phyloP scores from a whole-genome alignment of 2,888 invertebrate genomes.

The Oegoconia quadripuncta region DNA sequence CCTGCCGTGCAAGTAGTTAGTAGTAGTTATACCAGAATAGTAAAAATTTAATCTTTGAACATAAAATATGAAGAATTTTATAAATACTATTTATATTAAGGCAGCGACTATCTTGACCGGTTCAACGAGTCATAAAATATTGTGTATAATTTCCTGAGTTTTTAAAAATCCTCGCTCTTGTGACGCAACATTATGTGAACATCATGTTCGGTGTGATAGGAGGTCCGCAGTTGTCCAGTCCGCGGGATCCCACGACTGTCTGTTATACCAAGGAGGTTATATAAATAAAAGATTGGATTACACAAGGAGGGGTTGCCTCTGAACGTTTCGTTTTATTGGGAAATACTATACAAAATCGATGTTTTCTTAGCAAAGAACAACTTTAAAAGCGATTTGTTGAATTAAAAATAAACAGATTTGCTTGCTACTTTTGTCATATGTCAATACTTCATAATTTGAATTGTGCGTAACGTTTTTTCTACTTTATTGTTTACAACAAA shows the following conservation, averaged over 20 bases:
- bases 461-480: no score
- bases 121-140: no score
- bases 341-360: slow-evolving; percentile 5
- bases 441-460: no score
- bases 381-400: slow-evolving; percentile 5
- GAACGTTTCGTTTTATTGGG: slow-evolving; percentile 7
- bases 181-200: neutral
- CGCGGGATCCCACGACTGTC: slow-evolving; percentile 4
- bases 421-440: neutral
- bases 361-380: neutral
- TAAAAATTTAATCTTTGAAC: no score
- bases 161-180: neutral
- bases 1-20: no score
- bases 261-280: slow-evolving; percentile 9
- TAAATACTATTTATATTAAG: no score
- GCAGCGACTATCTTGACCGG: no score
- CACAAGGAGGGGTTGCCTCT: neutral
- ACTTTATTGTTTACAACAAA: no score
- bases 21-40: neutral
- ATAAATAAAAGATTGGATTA: slow-evolving; percentile 17
- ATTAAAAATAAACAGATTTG: slow-evolving; percentile 1
- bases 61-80: no score
- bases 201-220: neutral
- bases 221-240: neutral
- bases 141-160: no score